A percentile compares a stretch with the other conserved stretches of the same genome.
phyloP scores from a whole-genome alignment of 2,797 vertebrate genomes.

The Catostomus latipinnis region DNA sequence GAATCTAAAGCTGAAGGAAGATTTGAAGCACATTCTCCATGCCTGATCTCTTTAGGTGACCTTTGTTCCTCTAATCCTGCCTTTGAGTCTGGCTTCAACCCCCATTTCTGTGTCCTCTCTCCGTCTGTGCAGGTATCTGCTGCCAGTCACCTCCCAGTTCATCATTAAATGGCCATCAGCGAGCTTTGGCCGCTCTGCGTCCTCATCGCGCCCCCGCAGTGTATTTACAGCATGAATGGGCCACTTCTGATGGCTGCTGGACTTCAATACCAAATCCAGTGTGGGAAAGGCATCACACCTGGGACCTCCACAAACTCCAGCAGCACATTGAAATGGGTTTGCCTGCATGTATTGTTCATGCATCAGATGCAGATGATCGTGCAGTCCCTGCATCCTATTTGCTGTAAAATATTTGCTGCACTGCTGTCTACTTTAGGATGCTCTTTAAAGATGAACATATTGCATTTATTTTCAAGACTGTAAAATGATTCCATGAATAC shows the following conservation, averaged over 20 bases:
- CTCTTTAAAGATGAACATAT: constrained; percentile 75
- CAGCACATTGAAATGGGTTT: constrained; percentile 47
- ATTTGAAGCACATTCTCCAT: background rate
- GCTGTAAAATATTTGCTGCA: constrained; percentile 72
- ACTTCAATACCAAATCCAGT: constrained; percentile 23
- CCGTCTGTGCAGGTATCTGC: constrained; percentile 89
- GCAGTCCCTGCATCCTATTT: constrained; percentile 54
- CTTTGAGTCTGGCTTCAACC: constrained; percentile 72
- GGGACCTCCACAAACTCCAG: constrained; percentile 36
- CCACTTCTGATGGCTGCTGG: constrained; percentile 81
- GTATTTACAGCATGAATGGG: constrained; percentile 88
- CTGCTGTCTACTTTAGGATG: constrained; percentile 75
- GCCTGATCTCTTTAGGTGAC: constrained; percentile 75
- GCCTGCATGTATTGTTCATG: constrained; percentile 35
- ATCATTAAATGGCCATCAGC: constrained; percentile 90
- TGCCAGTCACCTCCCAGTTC: constrained; percentile 94
- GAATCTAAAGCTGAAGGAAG: constrained; percentile 8
- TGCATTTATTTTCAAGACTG: constrained; percentile 78
- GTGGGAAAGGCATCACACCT: background rate
- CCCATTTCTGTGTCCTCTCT: constrained; percentile 60
- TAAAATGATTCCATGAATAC: constrained; percentile 71
- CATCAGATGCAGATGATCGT: constrained; percentile 58
- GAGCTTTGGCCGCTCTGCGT: constrained; percentile 84
- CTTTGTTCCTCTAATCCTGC: constrained; percentile 78
- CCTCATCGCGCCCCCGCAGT: constrained; percentile 85